phyloP scores from a whole-genome alignment of 2,113 vertebrate genomes.

The Heloderma charlesbogerti region DNA sequence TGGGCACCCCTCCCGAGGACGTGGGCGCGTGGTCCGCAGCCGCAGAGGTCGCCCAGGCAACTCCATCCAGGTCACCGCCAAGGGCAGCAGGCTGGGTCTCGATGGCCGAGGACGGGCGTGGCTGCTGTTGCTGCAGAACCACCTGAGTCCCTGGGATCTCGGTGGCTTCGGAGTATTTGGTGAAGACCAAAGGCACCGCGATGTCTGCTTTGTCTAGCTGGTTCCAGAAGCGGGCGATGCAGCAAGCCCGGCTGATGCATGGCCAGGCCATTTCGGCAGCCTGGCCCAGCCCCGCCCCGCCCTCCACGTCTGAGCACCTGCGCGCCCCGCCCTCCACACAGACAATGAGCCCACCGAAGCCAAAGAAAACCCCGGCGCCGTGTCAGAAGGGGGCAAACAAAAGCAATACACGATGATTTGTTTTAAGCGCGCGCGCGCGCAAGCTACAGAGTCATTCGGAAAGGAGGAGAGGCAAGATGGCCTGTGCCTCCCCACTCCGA shows the following conservation, averaged over 20 bases:
- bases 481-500: not conserved
- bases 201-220: slow-evolving; percentile 97
- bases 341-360: not conserved
- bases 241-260: slow-evolving; percentile 96
- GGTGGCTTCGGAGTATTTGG: slow-evolving; percentile 93
- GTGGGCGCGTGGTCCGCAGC: not conserved
- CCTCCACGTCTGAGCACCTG: not conserved
- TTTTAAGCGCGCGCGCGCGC: too few species aligned
- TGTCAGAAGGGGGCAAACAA: too few species aligned
- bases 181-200: slow-evolving; percentile 93
- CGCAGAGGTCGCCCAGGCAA: slow-evolving; percentile 72
- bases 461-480: not conserved
- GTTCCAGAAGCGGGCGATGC: slow-evolving; percentile 97
- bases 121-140: slow-evolving; percentile 74
- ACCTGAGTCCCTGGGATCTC: slow-evolving; percentile 80
- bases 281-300: not conserved
- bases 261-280: slow-evolving; percentile 92
- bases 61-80: slow-evolving; percentile 73
- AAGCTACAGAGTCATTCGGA: not conserved
- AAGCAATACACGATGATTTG: too few species aligned
- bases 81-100: slow-evolving; percentile 82
- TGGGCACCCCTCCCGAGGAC: slow-evolving; percentile 8
- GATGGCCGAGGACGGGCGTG: slow-evolving; percentile 77
- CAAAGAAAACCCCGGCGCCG: too few species aligned
- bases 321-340: not conserved